phyloP scores from a whole-genome alignment of 2,113 vertebrate species.

The Scomber scombrus region DNA sequence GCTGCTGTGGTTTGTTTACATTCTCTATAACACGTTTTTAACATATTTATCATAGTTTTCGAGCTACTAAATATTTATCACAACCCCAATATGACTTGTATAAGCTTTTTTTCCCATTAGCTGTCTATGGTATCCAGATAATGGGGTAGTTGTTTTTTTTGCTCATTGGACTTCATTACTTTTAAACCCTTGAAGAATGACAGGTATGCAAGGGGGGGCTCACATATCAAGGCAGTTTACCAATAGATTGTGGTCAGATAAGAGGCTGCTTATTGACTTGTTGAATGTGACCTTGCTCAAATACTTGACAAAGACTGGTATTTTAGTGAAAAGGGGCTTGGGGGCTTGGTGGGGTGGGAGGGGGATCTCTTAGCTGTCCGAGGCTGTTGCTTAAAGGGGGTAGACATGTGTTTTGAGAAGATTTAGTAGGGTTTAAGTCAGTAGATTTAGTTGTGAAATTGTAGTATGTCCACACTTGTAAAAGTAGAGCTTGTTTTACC shows the following conservation, averaged over 20 bases:
- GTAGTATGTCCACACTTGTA: background rate
- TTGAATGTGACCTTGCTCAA: constrained; percentile 47
- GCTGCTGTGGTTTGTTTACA: constrained; percentile 57
- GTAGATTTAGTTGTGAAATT: background rate
- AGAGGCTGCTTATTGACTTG: constrained; percentile 39
- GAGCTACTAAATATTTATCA: background rate
- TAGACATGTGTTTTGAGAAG: background rate
- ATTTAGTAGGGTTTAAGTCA: background rate
- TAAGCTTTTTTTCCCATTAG: background rate
- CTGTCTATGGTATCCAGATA: constrained; percentile 33
- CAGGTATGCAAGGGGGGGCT: constrained; percentile 62
- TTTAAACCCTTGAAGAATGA: constrained; percentile 65
- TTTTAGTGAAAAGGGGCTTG: background rate
- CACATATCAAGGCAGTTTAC: constrained; percentile 36
- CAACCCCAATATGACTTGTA: background rate
- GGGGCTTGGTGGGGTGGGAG: too few species aligned
- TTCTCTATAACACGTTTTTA: background rate
- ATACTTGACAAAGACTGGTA: constrained; percentile 4
- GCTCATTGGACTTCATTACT: constrained; percentile 44
- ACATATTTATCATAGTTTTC: background rate
- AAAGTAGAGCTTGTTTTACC: background rate
- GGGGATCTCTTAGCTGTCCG: too few species aligned
- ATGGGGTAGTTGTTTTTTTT: constrained; percentile 9
- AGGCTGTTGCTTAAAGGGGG: too few species aligned
- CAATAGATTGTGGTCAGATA: constrained; percentile 49